Conservation (phyloP, 2,888 invertebrate genomes). For the Meliscaeva auricollis region DNA sequence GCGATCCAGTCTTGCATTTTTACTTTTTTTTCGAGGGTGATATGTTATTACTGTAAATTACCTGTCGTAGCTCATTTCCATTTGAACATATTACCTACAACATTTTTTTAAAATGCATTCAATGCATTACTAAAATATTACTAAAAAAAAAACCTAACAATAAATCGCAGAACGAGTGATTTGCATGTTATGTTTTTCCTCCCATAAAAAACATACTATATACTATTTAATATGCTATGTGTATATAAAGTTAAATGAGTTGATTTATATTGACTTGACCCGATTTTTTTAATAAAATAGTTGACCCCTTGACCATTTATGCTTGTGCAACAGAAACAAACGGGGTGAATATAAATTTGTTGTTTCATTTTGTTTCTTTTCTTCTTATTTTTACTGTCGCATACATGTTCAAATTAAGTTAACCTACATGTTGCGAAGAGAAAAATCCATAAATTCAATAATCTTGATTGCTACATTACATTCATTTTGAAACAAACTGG, state of each 20-base stretch:
- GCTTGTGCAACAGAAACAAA: constrained; percentile 21
- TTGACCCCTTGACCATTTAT: constrained; percentile 6
- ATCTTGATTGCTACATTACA: constrained; percentile 27
- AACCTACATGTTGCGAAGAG: constrained; percentile 7
- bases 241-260: not conserved
- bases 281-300: not conserved
- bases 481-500: not conserved
- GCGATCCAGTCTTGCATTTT: too few relatives aligned
- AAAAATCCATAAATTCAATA: constrained; percentile 26
- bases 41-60: too few relatives aligned
- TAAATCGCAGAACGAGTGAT: not conserved
- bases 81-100: too few relatives aligned
- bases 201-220: not conserved
- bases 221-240: too few relatives aligned
- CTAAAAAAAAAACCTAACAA: not conserved
- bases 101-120: not conserved
- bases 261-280: constrained; percentile 34
- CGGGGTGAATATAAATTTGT: constrained; percentile 20
- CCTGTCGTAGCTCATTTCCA: too few relatives aligned
- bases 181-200: not conserved
- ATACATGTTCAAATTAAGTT: constrained; percentile 23
- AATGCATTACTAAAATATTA: not conserved
- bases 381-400: not conserved
- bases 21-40: too few relatives aligned
- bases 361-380: too few relatives aligned